Evolutionary conservation across 30 jellyfish, hydroid and myxozoan genomes (phyloP), one percentile per base, ranked within the genome.

Genomic region (Mastigias papua): DNA sequence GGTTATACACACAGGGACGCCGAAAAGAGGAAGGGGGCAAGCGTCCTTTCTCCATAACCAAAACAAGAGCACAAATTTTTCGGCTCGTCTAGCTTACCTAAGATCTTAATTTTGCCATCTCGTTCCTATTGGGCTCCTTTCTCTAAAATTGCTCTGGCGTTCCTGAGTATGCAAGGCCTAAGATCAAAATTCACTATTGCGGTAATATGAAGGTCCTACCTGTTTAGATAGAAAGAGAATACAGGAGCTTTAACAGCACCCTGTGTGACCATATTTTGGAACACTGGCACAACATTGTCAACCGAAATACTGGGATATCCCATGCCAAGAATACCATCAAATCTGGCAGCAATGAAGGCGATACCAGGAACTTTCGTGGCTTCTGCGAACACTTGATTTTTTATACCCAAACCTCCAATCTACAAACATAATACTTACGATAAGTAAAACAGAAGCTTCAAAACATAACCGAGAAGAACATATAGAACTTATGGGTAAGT

Each of bases 251-350:
- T 86, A 25, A 85, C 96, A 25, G 86, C 33, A 15, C 88, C 91
- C 73, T 96, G 97, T 1, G 77, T 6, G 21, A 96, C 98, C 97
- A 91, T 84, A 86, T 96, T 96, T 90, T 91, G 96, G 63, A 96
- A 96, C 51, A 95, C 69, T 9, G 99, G 98, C 19, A 82, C 80
- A 29, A 86, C 98, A 57, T 60, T 61, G 60, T 66, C 96, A 22
- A 90, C 99, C 48, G 98, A 82, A 21, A 96, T 90, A 62, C 86
- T 75, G 30, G 81, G 80, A 61, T 86, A 96, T 9, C 98, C 99
- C 97, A 96, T 88, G 0, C 99, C 99, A 29, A 96, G 73, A 8
- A 96, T 72, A 21, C 99, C 99, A 96, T 91, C 99, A 81, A 96
- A 96, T 81, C 81, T 91, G 5, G 98, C 98, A 31, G 98, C 98